These are phyloP conservation scores for Erebia palarica DNA, from an alignment of 2,888 invertebrate species.

Conservation along the genomic window DNA sequence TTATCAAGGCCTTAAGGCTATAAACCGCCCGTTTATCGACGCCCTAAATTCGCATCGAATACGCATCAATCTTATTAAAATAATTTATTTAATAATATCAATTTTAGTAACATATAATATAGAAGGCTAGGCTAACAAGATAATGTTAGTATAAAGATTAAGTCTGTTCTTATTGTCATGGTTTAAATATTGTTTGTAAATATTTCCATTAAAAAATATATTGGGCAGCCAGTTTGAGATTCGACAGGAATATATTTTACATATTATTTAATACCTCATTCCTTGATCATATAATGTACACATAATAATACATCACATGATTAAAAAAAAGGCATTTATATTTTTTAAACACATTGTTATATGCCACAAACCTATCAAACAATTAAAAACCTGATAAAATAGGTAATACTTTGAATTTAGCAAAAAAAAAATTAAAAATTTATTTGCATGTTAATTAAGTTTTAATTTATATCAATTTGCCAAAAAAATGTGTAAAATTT, in stretches of 20 bases:
- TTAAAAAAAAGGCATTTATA: too few relatives aligned
- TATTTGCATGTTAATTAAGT: too few relatives aligned
- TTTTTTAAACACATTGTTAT: too few relatives aligned
- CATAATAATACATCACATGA: too few relatives aligned
- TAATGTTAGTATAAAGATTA: neutral
- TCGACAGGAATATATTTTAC: neutral
- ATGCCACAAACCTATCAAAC: too few relatives aligned
- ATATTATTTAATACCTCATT: too few relatives aligned
- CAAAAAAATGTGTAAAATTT: too few relatives aligned
- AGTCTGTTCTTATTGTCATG: slow-evolving; percentile 12
- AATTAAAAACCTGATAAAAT: too few relatives aligned
- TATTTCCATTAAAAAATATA: neutral
- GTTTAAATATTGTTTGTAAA: slow-evolving; percentile 5
- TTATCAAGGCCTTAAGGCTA: slow-evolving; percentile 1
- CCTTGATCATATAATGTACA: too few relatives aligned
- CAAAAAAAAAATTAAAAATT: too few relatives aligned
- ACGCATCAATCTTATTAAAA: slow-evolving; percentile 5
- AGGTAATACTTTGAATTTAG: too few relatives aligned
- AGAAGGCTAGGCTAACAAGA: neutral
- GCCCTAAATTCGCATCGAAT: slow-evolving; percentile 24
- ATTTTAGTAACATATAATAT: slow-evolving; percentile 2
- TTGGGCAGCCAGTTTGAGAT: neutral
- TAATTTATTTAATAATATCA: slow-evolving; percentile 20
- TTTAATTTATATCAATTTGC: too few relatives aligned
- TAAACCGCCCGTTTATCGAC: slow-evolving; percentile 14